phyloP scores from a whole-genome alignment of 1,140 invertebrate genomes.

The Lepidurus couesii region DNA sequence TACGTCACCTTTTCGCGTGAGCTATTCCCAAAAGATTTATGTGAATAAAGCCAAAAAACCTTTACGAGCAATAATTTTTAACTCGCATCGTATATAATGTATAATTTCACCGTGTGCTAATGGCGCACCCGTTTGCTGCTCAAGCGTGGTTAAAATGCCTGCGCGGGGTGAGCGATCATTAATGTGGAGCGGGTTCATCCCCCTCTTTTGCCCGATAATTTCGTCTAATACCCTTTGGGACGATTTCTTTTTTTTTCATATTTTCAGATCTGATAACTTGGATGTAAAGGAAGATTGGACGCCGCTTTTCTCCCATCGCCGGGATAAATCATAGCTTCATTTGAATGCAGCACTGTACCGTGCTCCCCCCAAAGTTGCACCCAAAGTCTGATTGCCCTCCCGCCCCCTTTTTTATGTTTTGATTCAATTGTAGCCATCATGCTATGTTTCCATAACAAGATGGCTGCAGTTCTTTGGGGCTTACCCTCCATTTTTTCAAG shows the following conservation, averaged over 20 bases:
- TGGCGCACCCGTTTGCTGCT: background rate
- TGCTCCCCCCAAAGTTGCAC: background rate
- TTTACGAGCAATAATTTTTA: background rate
- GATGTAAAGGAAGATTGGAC: background rate
- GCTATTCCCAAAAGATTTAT: slow-evolving; percentile 8
- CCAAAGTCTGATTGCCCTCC: background rate
- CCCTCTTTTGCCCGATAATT: background rate
- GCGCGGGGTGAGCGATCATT: background rate
- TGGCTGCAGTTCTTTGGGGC: background rate
- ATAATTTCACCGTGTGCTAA: slow-evolving; percentile 1
- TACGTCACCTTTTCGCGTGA: slow-evolving; percentile 18
- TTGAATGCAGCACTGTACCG: background rate
- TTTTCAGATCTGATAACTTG: background rate
- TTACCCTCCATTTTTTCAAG: background rate
- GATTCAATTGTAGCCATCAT: slow-evolving; percentile 11
- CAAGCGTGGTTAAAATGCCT: slow-evolving; percentile 1
- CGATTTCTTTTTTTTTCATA: background rate
- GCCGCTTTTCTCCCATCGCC: background rate
- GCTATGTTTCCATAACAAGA: slow-evolving; percentile 2
- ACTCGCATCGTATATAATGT: background rate
- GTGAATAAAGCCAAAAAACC: slow-evolving; percentile 16
- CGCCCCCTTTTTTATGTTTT: slow-evolving; percentile 13
- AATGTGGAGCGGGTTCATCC: background rate
- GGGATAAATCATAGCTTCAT: background rate
- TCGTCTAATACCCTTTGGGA: background rate